Percentiles rank a stretch among this genome's conserved stretches.
Conservation (phyloP, 2,113 vertebrate species). For the Ranitomeya imitator region DNA sequence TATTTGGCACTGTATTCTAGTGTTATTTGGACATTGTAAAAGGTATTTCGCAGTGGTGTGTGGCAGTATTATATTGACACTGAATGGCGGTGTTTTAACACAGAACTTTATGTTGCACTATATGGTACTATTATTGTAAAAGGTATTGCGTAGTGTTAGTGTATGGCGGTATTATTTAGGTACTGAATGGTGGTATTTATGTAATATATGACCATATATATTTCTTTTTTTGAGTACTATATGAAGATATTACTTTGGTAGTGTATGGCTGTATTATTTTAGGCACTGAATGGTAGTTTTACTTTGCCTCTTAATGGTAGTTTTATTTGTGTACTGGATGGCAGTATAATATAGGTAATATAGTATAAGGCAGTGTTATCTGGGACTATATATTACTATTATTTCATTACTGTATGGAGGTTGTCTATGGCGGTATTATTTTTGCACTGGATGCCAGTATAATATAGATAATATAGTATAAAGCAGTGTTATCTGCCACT, state of each 20-base stretch:
- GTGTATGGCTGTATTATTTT: too few species aligned
- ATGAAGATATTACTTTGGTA: not conserved
- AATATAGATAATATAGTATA: not conserved
- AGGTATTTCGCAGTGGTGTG: too few species aligned
- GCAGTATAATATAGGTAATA: not conserved
- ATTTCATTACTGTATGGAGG: too few species aligned
- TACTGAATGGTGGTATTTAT: not conserved
- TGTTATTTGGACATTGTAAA: too few species aligned
- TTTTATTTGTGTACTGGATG: not conserved
- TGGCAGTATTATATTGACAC: not conserved
- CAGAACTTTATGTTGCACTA: not conserved
- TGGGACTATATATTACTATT: not conserved
- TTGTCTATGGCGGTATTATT: too few species aligned
- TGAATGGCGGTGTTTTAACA: not conserved
- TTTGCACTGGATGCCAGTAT: too few species aligned
- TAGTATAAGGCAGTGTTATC: not conserved
- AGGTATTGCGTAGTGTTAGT: not conserved
- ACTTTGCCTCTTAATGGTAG: not conserved
- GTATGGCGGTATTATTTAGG: not conserved
- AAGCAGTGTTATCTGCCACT: not conserved
- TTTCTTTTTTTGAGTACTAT: not conserved
- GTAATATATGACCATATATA: not conserved
- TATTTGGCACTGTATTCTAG: too few species aligned
- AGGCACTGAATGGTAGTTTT: not conserved
- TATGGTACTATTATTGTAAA: not conserved